Percentiles rank a stretch among this genome's conserved stretches.
phyloP scores from a whole-genome alignment of 2,113 vertebrate genomes.

The Edolisoma coerulescens region DNA sequence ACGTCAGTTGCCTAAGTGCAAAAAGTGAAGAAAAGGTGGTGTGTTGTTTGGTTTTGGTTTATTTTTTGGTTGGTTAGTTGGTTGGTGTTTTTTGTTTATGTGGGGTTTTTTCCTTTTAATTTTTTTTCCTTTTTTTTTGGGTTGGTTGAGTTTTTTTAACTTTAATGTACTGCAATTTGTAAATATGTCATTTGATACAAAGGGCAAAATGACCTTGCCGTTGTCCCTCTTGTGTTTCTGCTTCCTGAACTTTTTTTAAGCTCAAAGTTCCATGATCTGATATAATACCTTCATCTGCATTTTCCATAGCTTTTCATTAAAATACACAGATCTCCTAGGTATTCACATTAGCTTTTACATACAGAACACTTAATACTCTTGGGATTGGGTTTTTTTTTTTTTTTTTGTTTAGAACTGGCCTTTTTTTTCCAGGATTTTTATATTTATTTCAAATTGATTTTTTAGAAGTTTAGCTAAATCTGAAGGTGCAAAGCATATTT shows the following conservation, averaged over 20 bases:
- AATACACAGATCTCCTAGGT: background rate
- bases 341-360: background rate
- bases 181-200: background rate
- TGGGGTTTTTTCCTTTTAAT: background rate
- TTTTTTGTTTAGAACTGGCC: background rate
- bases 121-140: accelerated
- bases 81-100: background rate
- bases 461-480: background rate
- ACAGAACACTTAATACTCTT: background rate
- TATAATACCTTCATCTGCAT: background rate
- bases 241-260: background rate
- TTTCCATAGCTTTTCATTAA: background rate
- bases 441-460: background rate
- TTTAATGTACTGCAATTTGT: background rate
- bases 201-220: background rate
- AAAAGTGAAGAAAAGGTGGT: background rate
- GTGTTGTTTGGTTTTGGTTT: background rate
- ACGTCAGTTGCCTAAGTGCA: background rate
- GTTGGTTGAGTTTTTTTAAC: background rate
- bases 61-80: background rate
- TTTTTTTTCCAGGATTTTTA: background rate
- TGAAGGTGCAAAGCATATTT: background rate
- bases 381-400: accelerated
- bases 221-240: background rate
- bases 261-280: background rate